Base-by-base conservation (phyloP, 2,113 vertebrate species). In the Cyprinodon variegatus region DNA sequence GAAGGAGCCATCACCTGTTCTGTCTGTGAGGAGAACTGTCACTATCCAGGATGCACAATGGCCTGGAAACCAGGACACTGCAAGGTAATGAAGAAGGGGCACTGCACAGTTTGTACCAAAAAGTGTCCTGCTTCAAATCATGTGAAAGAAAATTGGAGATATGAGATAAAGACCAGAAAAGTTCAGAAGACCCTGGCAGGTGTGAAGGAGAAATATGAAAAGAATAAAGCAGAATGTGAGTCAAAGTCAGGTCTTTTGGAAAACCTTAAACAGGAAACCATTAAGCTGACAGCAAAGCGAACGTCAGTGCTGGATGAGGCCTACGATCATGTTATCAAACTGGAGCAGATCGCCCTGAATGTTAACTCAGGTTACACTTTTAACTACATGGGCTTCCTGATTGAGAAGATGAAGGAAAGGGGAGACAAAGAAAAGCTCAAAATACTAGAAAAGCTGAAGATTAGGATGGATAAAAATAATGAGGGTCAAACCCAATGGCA, bases 21-120 rank as follows among this genome's bases (percentile, higher is more conserved):
- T 0, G 0, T 3, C 29, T 81, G 78, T 74, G 1, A 81, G 22
- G 77, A 84, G 61, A 66, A 46, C 61, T 77, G 76, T 66, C 76
- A 77, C n/a, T n/a, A n/a, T 11, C 65, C 41, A 29, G 65, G 41
- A 69, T 69, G 81, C 39, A 68, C 53, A 8, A 0, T 36, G 4
- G 43, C 66, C 62, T 5, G 11, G 20, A 0, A 0, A 3, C 72
- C 81, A 1, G 0, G 4, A 40, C 3, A 3, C 40, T 74, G 82
- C 50, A 0, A 71, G 10, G 64, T 72, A 12, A 72, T 83, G n/a
- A 43, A 41, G 22, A 0, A n/a, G 0, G 0, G 48, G 48, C 1
- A 0, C 38, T 83, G 81, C 59, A 79, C 39, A 8, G 2, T 3
- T 0, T 83, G 81, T 43, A 64, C 39, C 3, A 2, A 1, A 0